Percentiles rank a stretch among this genome's conserved stretches.
phyloP scores from a whole-genome alignment of 2,113 vertebrate genomes.

The Thunnus maccoyii region DNA sequence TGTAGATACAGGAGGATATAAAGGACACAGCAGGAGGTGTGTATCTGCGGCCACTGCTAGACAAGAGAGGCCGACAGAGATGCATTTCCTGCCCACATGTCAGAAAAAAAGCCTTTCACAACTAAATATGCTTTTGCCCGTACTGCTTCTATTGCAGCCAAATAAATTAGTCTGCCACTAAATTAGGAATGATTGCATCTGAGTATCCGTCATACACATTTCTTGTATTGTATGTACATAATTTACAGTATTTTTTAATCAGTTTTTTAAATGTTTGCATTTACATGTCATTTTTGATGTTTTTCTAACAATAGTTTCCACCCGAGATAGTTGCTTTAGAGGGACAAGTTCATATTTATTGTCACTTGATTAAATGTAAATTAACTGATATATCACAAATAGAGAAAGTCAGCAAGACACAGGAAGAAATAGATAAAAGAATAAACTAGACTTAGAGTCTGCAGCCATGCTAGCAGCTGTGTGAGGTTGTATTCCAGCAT shows the following conservation, averaged over 20 bases:
- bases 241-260: not conserved
- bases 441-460: too few species aligned
- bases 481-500: too few species aligned
- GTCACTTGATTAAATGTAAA: too few species aligned
- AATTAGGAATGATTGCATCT: not conserved
- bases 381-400: too few species aligned
- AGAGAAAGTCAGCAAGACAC: too few species aligned
- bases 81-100: constrained; percentile 1
- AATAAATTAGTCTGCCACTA: not conserved
- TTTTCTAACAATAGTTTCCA: not conserved
- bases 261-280: too few species aligned
- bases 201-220: not conserved
- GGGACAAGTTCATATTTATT: not conserved
- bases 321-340: not conserved
- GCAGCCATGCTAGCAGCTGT: too few species aligned
- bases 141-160: not conserved
- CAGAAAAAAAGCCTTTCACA: constrained; percentile 1
- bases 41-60: not conserved
- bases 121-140: not conserved
- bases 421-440: too few species aligned
- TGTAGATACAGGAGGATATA: not conserved
- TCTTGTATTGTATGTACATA: not conserved
- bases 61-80: constrained; percentile 4
- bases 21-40: not conserved
- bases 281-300: not conserved